A percentile compares a stretch with the other conserved stretches of the same genome.
Conservation (phyloP, 1,140 invertebrate species). For the Brachionus paranguensis region DNA sequence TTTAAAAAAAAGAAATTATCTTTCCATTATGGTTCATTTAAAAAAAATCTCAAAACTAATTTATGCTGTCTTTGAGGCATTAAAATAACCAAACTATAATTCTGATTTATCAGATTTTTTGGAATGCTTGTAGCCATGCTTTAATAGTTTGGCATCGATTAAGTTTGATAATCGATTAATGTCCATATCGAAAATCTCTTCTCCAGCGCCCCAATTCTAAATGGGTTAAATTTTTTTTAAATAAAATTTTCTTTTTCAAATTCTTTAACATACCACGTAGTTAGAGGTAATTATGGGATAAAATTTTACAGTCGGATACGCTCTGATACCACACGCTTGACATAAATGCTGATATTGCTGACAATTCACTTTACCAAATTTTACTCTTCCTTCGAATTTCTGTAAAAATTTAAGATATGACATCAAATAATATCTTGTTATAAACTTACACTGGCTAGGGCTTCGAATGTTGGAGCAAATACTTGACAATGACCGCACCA, state of each 20-base stretch:
- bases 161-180: not conserved
- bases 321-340: conserved; percentile 54
- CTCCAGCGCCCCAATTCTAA: conserved; percentile 6
- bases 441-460: conserved; percentile 61
- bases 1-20: not conserved
- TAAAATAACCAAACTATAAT: not conserved
- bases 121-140: not conserved
- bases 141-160: not conserved
- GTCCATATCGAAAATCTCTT: not conserved
- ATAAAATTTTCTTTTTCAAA: not conserved
- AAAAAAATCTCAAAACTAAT: not conserved
- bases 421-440: not conserved
- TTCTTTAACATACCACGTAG: not conserved
- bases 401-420: conserved; percentile 45
- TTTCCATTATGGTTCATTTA: not conserved
- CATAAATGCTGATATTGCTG: conserved; percentile 56
- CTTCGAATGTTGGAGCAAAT: conserved; percentile 66
- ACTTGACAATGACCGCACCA: conserved; percentile 69
- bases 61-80: not conserved
- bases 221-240: not conserved
- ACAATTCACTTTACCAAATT: conserved; percentile 61
- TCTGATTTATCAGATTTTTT: not conserved
- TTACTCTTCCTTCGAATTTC: conserved; percentile 58
- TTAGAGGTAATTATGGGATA: conserved; percentile 48
- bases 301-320: conserved; percentile 60